These are phyloP conservation scores for Chironomus tentans DNA, from an alignment of 2,888 invertebrate species.

Conservation along the genomic window DNA sequence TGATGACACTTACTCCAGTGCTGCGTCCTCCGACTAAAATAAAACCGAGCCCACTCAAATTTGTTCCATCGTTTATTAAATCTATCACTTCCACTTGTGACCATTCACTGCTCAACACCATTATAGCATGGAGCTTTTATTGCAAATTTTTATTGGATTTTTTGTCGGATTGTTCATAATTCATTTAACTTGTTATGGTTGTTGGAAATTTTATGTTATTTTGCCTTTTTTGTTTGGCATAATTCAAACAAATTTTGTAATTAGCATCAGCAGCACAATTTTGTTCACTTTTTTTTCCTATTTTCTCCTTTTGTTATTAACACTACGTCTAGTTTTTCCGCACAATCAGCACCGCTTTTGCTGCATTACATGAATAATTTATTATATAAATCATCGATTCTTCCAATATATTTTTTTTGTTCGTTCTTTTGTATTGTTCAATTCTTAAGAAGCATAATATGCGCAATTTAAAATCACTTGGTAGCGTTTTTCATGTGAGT, in stretches of 20 bases:
- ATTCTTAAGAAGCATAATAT: too few relatives aligned
- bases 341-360: too few relatives aligned
- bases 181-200: background rate
- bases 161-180: constrained; percentile 3
- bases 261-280: background rate
- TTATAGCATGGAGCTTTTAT: constrained; percentile 33
- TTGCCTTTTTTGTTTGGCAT: background rate
- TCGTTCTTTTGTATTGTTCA: too few relatives aligned
- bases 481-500: too few relatives aligned
- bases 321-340: too few relatives aligned
- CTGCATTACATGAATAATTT: too few relatives aligned
- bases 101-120: constrained; percentile 97
- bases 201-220: background rate
- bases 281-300: background rate
- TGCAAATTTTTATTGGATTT: constrained; percentile 16
- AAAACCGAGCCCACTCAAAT: constrained; percentile 82
- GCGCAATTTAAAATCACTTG: too few relatives aligned
- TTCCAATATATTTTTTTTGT: too few relatives aligned
- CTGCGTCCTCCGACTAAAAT: constrained; percentile 96
- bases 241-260: background rate
- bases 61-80: constrained; percentile 81
- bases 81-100: constrained; percentile 99
- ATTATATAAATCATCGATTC: too few relatives aligned
- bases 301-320: background rate
- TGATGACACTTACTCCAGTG: constrained; percentile 59